Evolutionary conservation across 2,888 invertebrate species (phyloP).

Genomic region (Pammene fasciana): DNA sequence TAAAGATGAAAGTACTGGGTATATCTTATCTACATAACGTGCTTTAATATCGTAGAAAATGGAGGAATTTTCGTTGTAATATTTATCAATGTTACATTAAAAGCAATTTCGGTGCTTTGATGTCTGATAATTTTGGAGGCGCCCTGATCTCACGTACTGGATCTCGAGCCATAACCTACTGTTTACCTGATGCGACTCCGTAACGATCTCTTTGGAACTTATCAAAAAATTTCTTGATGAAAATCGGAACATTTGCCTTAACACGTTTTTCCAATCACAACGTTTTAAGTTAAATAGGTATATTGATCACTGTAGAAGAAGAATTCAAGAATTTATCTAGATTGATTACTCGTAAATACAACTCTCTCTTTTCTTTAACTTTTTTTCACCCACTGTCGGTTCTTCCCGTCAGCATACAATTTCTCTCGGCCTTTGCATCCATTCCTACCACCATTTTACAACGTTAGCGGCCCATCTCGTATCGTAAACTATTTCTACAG

Average conservation of each 20-base stretch:
- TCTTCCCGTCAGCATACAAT: too few relatives aligned
- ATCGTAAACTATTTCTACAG: too few relatives aligned
- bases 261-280: constrained; percentile 7
- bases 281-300: not conserved
- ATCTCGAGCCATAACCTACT: constrained; percentile 28
- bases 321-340: too few relatives aligned
- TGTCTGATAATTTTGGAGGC: constrained; percentile 33
- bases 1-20: not conserved
- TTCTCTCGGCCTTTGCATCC: too few relatives aligned
- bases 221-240: constrained; percentile 20
- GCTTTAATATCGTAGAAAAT: not conserved
- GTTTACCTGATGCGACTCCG: constrained; percentile 28
- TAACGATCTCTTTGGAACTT: constrained; percentile 19
- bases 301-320: too few relatives aligned
- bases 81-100: constrained; percentile 13
- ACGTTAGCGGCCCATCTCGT: too few relatives aligned
- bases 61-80: not conserved
- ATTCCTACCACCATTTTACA: too few relatives aligned
- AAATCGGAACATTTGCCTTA: constrained; percentile 20
- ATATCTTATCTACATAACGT: not conserved
- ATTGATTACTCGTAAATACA: too few relatives aligned
- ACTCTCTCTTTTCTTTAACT: too few relatives aligned
- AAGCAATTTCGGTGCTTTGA: constrained; percentile 37
- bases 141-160: constrained; percentile 31
- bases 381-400: too few relatives aligned